Percentiles rank a stretch among this genome's conserved stretches.
These are phyloP conservation scores for Syngnathus scovelli DNA, from an alignment of 2,113 vertebrate genomes.

Conservation along the genomic window DNA sequence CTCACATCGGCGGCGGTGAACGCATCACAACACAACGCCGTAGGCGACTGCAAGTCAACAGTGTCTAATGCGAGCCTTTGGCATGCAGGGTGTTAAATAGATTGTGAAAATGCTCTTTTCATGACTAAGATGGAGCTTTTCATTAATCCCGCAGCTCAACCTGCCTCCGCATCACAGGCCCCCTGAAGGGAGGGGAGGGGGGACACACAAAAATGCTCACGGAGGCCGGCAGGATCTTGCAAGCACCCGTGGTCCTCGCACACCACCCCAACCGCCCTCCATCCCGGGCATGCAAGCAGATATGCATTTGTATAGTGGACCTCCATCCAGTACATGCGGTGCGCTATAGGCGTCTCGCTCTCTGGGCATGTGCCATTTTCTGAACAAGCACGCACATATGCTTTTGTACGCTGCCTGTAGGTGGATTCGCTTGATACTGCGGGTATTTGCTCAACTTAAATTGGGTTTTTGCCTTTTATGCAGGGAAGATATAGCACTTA, in stretches of 20 bases:
- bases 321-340: constrained; percentile 9
- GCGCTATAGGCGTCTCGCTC: constrained; percentile 14
- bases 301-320: constrained; percentile 9
- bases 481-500: constrained; percentile 38
- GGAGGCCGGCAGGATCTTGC: constrained; percentile 50
- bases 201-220: constrained; percentile 71
- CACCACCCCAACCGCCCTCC: constrained; percentile 45
- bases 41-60: constrained; percentile 64
- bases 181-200: constrained; percentile 15
- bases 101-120: constrained; percentile 71
- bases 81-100: constrained; percentile 67
- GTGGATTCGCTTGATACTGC: constrained; percentile 51
- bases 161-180: constrained; percentile 66
- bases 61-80: constrained; percentile 59
- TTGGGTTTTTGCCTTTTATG: constrained; percentile 41
- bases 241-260: constrained; percentile 50
- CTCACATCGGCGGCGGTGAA: constrained; percentile 63
- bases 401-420: constrained; percentile 43
- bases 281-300: constrained; percentile 32
- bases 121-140: constrained; percentile 72
- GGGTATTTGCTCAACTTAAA: constrained; percentile 46
- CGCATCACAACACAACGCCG: constrained; percentile 57
- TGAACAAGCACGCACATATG: constrained; percentile 15
- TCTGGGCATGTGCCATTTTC: constrained; percentile 10
- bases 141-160: constrained; percentile 70